These are phyloP conservation scores for Ictidomys tridecemlineatus DNA, from an alignment of 2,113 vertebrate species.

Conservation along the genomic window DNA sequence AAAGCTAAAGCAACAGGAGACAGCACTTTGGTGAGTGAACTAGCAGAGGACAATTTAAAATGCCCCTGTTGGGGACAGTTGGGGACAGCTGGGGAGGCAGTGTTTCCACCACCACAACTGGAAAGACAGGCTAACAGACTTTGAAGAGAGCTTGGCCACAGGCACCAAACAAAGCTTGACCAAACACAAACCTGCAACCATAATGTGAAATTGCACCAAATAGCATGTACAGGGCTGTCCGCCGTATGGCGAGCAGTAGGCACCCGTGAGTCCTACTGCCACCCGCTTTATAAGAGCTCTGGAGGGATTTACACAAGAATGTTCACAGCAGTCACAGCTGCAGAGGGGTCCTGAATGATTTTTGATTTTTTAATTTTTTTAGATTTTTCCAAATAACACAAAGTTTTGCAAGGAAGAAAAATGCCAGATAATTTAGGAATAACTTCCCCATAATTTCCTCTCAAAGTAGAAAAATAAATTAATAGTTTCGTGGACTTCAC, in stretches of 20 bases:
- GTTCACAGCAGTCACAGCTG: neutral
- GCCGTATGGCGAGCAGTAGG: neutral
- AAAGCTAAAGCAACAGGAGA: neutral
- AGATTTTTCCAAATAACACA: neutral
- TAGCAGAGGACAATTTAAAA: neutral
- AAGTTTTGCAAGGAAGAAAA: neutral
- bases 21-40: neutral
- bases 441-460: neutral
- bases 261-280: neutral
- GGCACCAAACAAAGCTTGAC: neutral
- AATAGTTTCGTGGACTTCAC: neutral
- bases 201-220: neutral
- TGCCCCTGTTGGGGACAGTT: rapidly evolving
- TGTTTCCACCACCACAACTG: neutral
- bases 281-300: neutral
- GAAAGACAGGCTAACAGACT: neutral
- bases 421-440: neutral
- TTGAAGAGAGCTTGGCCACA: neutral
- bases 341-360: neutral
- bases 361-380: neutral
- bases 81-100: neutral
- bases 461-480: neutral
- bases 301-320: neutral
- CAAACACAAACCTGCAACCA: neutral
- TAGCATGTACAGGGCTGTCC: neutral